Base-by-base conservation (phyloP, 2,888 invertebrate species). In the Acleris sparsana region DNA sequence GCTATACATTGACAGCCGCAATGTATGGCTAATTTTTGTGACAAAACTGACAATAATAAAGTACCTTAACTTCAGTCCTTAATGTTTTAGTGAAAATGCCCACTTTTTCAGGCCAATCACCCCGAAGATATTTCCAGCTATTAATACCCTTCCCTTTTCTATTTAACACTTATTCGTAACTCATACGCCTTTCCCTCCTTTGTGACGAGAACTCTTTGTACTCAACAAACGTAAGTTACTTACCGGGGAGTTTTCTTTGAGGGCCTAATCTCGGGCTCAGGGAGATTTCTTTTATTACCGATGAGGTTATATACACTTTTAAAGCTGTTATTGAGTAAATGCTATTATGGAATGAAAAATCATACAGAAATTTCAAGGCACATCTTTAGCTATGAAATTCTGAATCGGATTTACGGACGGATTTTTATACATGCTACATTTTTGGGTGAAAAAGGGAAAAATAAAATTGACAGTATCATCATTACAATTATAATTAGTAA, bases 161-260 rank as follows among this genome's bases (percentile, higher is more conserved):
- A 13, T 13, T 4, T 13, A 39, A 39, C 11, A 39, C 39, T 39
- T 39, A 39, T 39, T 43, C 43, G 55, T n/a, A 20, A 43, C 43
- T 5, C 43, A 22, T 43, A 55, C 39, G 13, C 43, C 6, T 20
- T 20, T 20, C 39, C 53, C 29, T 20, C 43, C 43, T 55, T 55
- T 55, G 55, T 55, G 7, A 43, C 55, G 43, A n/a, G 6, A 55
- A 43, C 20, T 39, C 53, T 55, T 55, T 55, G 55, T 43, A 43
- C 55, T 43, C 43, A 43, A 20, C 16, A 55, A 53, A 55, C 25
- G 46, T 22, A 46, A 57, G 22, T 55, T n/a, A 22, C 46, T 57
- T 57, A 20, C 49, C 17, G 49, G 2, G 17, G 20, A 11, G 17
- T 49, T 49, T 20, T 20, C 20, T 18, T 49, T 49, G 20, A 18